These are phyloP conservation scores for Choristoneura rosaceana DNA, from an alignment of 2,888 invertebrate genomes.

Conservation along the genomic window DNA sequence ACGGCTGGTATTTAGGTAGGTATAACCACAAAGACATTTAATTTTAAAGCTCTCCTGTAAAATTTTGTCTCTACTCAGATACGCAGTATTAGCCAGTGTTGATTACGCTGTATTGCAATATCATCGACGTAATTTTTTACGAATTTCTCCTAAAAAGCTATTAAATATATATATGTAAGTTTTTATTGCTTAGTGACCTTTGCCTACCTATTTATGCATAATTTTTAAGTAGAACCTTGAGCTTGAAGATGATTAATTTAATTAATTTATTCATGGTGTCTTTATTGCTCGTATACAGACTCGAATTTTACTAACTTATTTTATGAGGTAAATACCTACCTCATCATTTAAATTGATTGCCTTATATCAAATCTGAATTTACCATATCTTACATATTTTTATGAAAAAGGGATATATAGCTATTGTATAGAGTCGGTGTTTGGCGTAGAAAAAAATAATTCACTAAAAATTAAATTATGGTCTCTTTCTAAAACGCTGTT, in stretches of 20 bases:
- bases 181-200: not conserved
- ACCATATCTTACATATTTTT: no score
- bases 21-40: no score
- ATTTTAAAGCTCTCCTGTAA: no score
- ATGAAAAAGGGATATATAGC: no score
- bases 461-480: no score
- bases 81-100: no score
- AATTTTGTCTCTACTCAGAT: no score
- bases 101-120: no score
- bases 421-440: no score
- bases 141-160: not conserved
- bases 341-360: not conserved
- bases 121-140: constrained; percentile 11
- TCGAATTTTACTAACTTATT: not conserved
- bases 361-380: not conserved
- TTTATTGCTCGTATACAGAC: not conserved
- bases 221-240: not conserved
- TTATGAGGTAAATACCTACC: not conserved
- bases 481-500: no score
- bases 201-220: not conserved
- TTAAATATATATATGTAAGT: not conserved
- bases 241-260: not conserved
- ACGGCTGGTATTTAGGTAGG: no score
- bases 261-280: not conserved
- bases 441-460: no score